Percentiles rank a stretch among this genome's conserved stretches.
phyloP scores from a whole-genome alignment of 2,797 vertebrate genomes.

The Labroides dimidiatus region DNA sequence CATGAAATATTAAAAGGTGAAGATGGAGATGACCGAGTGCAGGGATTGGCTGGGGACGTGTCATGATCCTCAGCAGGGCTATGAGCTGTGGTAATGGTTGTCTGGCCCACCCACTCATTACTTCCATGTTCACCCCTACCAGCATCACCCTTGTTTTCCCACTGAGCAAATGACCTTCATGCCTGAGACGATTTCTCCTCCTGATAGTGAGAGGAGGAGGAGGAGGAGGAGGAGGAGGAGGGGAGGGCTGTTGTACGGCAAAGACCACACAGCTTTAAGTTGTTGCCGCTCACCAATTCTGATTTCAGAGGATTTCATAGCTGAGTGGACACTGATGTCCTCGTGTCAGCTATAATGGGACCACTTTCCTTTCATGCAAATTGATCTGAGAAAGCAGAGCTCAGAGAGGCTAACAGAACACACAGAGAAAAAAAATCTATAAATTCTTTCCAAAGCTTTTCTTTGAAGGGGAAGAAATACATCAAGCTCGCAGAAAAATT shows the following conservation, averaged over 20 bases:
- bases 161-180: conserved; percentile 82
- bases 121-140: conserved; percentile 62
- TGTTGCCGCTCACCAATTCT: conserved; percentile 70
- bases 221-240: no score
- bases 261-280: conserved; percentile 71
- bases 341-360: conserved; percentile 80
- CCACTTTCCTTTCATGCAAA: conserved; percentile 83
- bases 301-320: conserved; percentile 83
- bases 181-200: conserved; percentile 73
- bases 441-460: conserved; percentile 57
- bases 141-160: conserved; percentile 68
- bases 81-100: conserved; percentile 76
- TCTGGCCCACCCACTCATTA: conserved; percentile 78
- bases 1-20: conserved; percentile 94
- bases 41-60: conserved; percentile 90
- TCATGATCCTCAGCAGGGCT: conserved; percentile 86
- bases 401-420: conserved; percentile 49
- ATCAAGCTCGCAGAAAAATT: conserved; percentile 18
- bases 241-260: conserved; percentile 57
- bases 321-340: conserved; percentile 79
- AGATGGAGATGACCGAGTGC: conserved; percentile 92
- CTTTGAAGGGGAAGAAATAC: conserved; percentile 9
- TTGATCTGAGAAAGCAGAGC: conserved; percentile 72
- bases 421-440: conserved; percentile 61
- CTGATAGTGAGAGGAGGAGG: conserved; percentile 66